Percentiles rank a stretch among this genome's conserved stretches.
These are phyloP conservation scores for Heliconius cydno DNA, from an alignment of 2,888 invertebrate species.

Conservation along the genomic window DNA sequence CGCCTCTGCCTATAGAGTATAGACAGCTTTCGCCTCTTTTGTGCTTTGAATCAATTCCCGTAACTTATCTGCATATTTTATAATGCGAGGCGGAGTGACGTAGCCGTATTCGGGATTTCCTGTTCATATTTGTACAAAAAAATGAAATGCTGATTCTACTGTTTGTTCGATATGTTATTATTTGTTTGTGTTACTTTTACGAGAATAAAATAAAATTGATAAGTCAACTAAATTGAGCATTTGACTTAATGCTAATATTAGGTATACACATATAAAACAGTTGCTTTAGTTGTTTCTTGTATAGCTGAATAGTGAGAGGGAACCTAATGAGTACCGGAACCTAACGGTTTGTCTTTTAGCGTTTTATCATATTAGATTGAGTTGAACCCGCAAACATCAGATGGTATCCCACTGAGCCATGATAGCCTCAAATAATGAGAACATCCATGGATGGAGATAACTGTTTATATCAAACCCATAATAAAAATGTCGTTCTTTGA, in stretches of 20 bases:
- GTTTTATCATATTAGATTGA: no score
- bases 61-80: constrained; percentile 83
- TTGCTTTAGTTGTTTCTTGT: no score
- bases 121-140: constrained; percentile 12
- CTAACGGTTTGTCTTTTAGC: no score
- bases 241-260: no score
- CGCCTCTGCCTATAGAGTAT: constrained; percentile 74
- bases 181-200: no score
- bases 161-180: background rate
- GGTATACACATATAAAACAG: no score
- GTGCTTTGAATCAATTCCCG: constrained; percentile 82
- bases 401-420: background rate
- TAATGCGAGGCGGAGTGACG: constrained; percentile 75
- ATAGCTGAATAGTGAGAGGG: background rate
- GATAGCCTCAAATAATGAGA: background rate
- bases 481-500: background rate
- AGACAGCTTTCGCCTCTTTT: constrained; percentile 76
- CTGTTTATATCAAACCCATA: background rate
- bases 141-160: constrained; percentile 1
- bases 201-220: no score
- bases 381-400: background rate
- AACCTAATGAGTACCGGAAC: background rate
- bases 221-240: no score
- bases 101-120: constrained; percentile 59
- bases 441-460: background rate